Percentiles rank a stretch among this genome's conserved stretches.
phyloP scores from a whole-genome alignment of 2,797 vertebrate species.

The Trichosurus vulpecula region DNA sequence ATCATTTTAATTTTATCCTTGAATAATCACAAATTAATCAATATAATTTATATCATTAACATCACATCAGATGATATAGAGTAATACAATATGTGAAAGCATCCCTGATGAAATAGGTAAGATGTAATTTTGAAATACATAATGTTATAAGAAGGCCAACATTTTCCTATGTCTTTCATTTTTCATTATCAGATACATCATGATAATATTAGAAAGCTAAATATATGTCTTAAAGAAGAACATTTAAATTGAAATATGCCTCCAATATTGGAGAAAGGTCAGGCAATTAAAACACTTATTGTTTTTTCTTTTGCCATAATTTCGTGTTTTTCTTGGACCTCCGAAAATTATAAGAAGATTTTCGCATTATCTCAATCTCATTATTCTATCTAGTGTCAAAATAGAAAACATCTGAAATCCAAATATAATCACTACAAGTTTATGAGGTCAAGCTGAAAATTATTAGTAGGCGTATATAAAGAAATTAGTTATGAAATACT shows the following conservation, averaged over 20 bases:
- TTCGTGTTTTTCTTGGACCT: background rate
- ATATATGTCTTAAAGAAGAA: background rate
- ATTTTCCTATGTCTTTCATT: background rate
- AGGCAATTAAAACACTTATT: background rate
- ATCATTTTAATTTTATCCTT: background rate
- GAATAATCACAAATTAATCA: background rate
- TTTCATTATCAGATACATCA: background rate
- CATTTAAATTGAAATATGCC: slow-evolving; percentile 15
- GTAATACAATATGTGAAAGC: background rate
- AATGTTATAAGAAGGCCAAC: background rate
- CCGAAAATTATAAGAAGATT: background rate
- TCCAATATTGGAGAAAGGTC: background rate
- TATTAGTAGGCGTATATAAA: background rate
- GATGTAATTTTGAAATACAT: slow-evolving; percentile 3
- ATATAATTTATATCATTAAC: slow-evolving; percentile 21
- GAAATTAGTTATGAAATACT: background rate
- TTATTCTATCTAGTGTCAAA: background rate
- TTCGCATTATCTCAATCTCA: background rate
- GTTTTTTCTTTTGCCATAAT: no score
- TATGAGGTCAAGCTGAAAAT: slow-evolving; percentile 1
- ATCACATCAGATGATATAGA: background rate
- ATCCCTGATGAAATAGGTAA: slow-evolving; percentile 36
- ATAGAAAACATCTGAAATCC: background rate
- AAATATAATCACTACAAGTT: background rate
- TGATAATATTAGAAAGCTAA: background rate